Conservation (phyloP, 2,888 invertebrate genomes). For the Anodontia alba region DNA sequence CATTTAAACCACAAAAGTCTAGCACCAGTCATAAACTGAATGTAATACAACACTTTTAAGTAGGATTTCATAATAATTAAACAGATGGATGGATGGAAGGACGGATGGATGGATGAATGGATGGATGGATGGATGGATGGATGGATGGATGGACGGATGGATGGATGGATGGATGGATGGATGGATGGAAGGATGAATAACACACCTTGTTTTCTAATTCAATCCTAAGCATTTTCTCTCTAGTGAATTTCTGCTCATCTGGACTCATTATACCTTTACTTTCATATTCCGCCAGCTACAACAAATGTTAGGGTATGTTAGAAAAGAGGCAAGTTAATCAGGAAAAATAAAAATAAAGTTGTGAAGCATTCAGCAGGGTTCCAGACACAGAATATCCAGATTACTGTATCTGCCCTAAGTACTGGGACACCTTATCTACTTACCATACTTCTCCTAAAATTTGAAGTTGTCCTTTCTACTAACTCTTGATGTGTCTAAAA, state of each 20-base stretch:
- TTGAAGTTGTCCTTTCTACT: too few species aligned
- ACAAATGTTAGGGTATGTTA: constrained; percentile 2
- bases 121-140: constrained; percentile 14
- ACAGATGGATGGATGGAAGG: constrained; percentile 10
- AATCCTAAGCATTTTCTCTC: constrained; percentile 87
- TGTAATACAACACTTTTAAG: too few species aligned
- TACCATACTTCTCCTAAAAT: too few species aligned
- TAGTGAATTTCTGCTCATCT: constrained; percentile 86
- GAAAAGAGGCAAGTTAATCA: not conserved
- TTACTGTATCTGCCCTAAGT: too few species aligned
- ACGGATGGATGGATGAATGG: constrained; percentile 12
- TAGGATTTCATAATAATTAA: too few species aligned
- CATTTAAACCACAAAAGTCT: too few species aligned
- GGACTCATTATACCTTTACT: constrained; percentile 74
- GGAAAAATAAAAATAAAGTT: not conserved
- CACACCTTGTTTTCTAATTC: constrained; percentile 84
- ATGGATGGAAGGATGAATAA: constrained; percentile 16
- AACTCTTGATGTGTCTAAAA: too few species aligned
- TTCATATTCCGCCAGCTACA: constrained; percentile 83
- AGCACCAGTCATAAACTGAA: too few species aligned
- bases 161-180: constrained; percentile 17
- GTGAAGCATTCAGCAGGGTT: too few species aligned
- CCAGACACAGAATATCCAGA: too few species aligned
- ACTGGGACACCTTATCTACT: too few species aligned
- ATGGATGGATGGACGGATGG: constrained; percentile 19